Base-by-base conservation (phyloP, 2,888 invertebrate species). In the Sympetrum striolatum region DNA sequence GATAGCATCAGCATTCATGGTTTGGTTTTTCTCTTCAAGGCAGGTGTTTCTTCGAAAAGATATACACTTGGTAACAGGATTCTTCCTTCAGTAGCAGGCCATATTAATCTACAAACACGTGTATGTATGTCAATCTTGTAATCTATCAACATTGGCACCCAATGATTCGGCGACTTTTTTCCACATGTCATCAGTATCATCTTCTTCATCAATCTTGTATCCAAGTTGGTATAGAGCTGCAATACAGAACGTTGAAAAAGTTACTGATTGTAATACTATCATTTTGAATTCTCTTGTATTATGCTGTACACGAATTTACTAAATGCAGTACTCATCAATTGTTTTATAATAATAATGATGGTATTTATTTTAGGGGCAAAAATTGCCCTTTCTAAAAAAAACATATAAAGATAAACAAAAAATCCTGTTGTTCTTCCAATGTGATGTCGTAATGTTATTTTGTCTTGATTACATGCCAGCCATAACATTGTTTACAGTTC, bases 171-270 rank as follows among this genome's bases (percentile, higher is more conserved):
- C n/a, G 12, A 86, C 60, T 37, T 58, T n/a, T 22, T 64, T 86
- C 86, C 91, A 90, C 5, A 82, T 31, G 2, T 82, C 64, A 31
- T 90, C 90, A 14, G 80, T 80, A 25, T 64, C 44, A 48, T 91
- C 91, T 5, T 81, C 90, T 48, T 60, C 18, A n/a, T 91, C 91
- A 44, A 91, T 81, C 25, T 82, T 64, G 48, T 91, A 91, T 14
- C 90, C 92, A 35, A 92, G 90, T 35, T 91, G 91, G 81, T 91
- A 90, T 91, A 92, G 91, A 90, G 92, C 92, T 92, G 92, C 80
- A 91, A 91, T 12, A 44, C n/a, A n/a, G n/a, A n/a, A n/a, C n/a
- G n/a, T n/a, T n/a, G n/a, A n/a, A 60, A 90, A 90, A 22, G 90
- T 2, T 92, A 90, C 60, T 92, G 92, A 82, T 90, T 90, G 90